Percentiles rank a stretch among this genome's conserved stretches.
phyloP scores from a whole-genome alignment of 2,888 invertebrate species.

The Steinernema hermaphroditum region DNA sequence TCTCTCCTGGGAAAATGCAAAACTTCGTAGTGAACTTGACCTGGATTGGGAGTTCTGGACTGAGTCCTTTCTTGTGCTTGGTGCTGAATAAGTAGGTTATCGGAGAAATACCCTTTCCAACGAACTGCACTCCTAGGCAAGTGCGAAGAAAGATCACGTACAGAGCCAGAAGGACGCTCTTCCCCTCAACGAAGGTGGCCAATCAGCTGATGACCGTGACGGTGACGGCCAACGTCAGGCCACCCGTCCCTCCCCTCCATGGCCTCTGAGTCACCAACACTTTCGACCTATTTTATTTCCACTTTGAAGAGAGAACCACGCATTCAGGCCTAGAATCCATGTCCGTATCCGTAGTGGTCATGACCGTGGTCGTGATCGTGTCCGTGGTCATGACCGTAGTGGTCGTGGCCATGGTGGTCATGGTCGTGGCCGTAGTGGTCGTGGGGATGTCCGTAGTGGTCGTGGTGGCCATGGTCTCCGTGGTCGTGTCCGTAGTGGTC shows the following conservation, averaged over 20 bases:
- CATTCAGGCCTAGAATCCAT: neutral
- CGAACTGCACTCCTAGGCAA: no score
- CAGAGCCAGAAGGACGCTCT: no score
- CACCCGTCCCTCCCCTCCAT: no score
- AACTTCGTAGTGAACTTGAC: neutral
- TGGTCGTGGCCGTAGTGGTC: neutral
- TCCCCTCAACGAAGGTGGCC: no score
- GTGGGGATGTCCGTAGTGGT: neutral
- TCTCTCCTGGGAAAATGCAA: neutral
- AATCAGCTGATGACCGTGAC: no score
- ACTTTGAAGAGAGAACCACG: no score
- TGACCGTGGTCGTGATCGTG: slow-evolving; percentile 1
- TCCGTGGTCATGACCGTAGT: slow-evolving; percentile 9
- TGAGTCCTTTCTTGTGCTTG: neutral
- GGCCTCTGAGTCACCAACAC: no score
- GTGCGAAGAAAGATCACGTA: no score
- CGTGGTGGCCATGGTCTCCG: neutral
- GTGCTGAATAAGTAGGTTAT: neutral
- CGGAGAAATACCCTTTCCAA: no score
- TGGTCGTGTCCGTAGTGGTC: slow-evolving; percentile 11
- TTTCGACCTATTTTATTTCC: no score
- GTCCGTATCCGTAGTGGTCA: neutral
- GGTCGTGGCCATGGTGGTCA: slow-evolving; percentile 11
- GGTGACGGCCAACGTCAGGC: no score
- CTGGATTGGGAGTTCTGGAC: neutral